phyloP scores from a whole-genome alignment of 2,888 invertebrate species.

The Nomada ruficornis region DNA sequence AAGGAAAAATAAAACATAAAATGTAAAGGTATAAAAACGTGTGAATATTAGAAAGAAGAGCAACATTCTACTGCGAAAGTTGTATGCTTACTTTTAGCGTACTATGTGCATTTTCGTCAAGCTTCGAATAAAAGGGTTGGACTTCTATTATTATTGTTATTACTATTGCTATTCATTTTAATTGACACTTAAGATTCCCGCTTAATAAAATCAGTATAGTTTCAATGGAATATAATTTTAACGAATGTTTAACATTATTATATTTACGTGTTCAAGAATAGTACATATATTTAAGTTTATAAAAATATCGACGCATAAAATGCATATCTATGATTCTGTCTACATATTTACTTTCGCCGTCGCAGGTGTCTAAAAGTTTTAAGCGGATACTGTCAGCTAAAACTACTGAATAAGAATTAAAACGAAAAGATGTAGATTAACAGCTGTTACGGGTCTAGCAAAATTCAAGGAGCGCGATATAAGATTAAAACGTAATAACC shows the following conservation, averaged over 20 bases:
- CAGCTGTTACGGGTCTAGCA: neutral
- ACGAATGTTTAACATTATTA: no score
- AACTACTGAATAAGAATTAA: neutral
- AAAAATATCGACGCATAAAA: neutral
- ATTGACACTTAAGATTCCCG: no score
- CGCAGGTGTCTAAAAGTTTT: constrained; percentile 1
- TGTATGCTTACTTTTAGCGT: no score
- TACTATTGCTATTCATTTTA: no score
- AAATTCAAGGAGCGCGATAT: neutral
- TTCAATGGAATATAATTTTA: no score
- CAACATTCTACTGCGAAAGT: neutral
- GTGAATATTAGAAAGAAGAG: neutral
- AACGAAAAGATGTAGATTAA: constrained; percentile 1
- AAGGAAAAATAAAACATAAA: neutral
- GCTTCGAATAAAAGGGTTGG: no score
- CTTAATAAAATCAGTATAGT: no score
- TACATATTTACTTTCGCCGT: neutral
- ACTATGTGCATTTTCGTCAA: no score
- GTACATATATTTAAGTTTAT: neutral
- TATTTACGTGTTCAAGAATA: no score
- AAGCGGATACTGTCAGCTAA: neutral
- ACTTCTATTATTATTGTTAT: no score
- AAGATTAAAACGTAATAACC: neutral
- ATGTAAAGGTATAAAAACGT: neutral
- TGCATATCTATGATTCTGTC: neutral